Percentiles rank a stretch among this genome's conserved stretches.
Conservation (phyloP, 2,888 invertebrate genomes). For the Adela reaumurella region DNA sequence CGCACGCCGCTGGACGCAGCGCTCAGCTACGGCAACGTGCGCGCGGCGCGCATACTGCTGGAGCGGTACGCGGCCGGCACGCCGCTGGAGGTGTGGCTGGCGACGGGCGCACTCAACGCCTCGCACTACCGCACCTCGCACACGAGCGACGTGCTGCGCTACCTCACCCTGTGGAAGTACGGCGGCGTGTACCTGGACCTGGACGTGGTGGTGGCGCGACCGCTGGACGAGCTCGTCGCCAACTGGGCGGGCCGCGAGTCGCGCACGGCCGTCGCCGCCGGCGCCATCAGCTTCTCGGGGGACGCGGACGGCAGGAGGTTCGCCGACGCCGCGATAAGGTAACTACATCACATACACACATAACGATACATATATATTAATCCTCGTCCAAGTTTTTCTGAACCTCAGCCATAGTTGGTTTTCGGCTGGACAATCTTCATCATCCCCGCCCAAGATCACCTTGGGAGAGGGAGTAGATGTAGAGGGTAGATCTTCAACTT, state of each 20-base stretch:
- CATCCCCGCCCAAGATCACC: too few relatives aligned
- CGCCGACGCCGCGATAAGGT: constrained; percentile 19
- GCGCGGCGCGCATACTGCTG: constrained; percentile 45
- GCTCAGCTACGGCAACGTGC: constrained; percentile 42
- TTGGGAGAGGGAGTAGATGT: too few relatives aligned
- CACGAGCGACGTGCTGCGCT: constrained; percentile 63
- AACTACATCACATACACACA: not conserved
- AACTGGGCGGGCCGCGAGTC: constrained; percentile 65
- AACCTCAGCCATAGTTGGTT: too few relatives aligned
- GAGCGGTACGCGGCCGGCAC: constrained; percentile 50
- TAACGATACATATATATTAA: too few relatives aligned
- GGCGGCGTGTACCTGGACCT: constrained; percentile 76
- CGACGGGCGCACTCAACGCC: constrained; percentile 35
- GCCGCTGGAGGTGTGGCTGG: constrained; percentile 54
- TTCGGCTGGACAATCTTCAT: too few relatives aligned
- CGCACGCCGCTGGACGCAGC: constrained; percentile 57
- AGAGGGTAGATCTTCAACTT: too few relatives aligned
- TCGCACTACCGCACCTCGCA: constrained; percentile 58
- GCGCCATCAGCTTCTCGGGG: constrained; percentile 59
- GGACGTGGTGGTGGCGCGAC: constrained; percentile 66
- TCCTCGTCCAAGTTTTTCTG: too few relatives aligned
- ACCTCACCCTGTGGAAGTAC: constrained; percentile 67
- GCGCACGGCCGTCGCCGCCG: constrained; percentile 58
- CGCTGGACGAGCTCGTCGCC: constrained; percentile 44
- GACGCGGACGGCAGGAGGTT: constrained; percentile 20